Evolutionary conservation across 2,888 invertebrate genomes (phyloP).

Genomic region (Callinectes sapidus): DNA sequence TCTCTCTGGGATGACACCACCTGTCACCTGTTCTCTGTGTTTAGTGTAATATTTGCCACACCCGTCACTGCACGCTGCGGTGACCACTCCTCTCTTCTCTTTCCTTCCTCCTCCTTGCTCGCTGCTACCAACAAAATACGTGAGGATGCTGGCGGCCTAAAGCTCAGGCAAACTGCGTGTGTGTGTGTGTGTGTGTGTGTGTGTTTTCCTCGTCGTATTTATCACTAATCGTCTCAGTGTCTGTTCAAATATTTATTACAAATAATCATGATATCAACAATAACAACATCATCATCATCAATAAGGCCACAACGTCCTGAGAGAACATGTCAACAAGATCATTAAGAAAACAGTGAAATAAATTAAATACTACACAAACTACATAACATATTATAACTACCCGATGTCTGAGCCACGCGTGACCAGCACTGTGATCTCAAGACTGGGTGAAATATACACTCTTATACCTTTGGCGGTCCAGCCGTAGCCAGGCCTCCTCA

Average conservation of each 20-base stretch:
- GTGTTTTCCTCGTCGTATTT: background rate
- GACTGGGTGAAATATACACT: background rate
- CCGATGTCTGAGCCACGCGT: background rate
- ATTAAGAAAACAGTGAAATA: background rate
- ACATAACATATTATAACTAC: background rate
- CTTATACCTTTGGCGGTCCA: background rate
- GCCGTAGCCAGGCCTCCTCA: background rate
- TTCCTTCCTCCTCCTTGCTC: background rate
- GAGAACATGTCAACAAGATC: background rate
- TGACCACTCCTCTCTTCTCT: background rate
- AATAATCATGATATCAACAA: background rate
- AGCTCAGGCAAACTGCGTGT: no score
- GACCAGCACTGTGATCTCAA: background rate
- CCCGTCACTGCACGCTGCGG: no score
- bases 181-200: background rate
- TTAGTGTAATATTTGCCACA: no score
- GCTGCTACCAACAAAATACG: no score
- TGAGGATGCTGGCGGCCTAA: background rate
- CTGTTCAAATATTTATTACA: background rate
- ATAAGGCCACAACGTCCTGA: background rate
- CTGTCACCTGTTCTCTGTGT: background rate
- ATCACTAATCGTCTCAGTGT: no score
- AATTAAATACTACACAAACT: background rate
- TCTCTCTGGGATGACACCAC: background rate
- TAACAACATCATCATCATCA: background rate